phyloP scores from a whole-genome alignment of 2,113 vertebrate genomes.

The Cervus canadensis region DNA sequence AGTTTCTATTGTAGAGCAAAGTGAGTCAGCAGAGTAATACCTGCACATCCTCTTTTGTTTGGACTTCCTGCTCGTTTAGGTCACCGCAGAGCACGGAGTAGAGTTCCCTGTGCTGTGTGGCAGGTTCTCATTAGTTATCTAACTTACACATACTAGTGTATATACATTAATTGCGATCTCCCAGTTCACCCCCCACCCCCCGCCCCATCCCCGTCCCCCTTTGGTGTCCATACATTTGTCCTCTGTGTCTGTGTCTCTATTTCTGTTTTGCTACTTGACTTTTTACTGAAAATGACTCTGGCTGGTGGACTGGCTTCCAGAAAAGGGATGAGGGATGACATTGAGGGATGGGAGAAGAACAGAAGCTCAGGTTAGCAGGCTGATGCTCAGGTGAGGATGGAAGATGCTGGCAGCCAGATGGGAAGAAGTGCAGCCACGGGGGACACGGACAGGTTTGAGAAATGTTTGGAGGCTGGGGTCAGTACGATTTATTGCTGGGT shows the following conservation, averaged over 20 bases:
- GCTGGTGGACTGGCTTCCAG: neutral
- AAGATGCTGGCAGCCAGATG: neutral
- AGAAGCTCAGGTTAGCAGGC: neutral
- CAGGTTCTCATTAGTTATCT: neutral
- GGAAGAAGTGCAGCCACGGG: neutral
- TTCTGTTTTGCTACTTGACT: neutral
- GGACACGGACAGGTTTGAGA: neutral
- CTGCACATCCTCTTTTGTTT: neutral
- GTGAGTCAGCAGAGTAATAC: neutral
- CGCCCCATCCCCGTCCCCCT: neutral
- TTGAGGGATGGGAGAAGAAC: fast-evolving
- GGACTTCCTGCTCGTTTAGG: neutral
- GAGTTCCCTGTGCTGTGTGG: neutral
- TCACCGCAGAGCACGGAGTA: neutral
- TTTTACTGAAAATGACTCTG: neutral
- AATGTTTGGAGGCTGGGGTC: neutral
- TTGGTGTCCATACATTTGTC: neutral
- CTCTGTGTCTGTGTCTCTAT: neutral
- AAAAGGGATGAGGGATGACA: neutral
- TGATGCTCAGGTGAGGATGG: neutral
- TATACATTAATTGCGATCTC: neutral
- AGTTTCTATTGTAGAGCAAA: neutral
- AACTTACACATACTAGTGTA: neutral
- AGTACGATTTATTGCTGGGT: neutral
- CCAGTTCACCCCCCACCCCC: neutral